phyloP scores from a whole-genome alignment of 23 tunicate species.

The Styela plicata region DNA sequence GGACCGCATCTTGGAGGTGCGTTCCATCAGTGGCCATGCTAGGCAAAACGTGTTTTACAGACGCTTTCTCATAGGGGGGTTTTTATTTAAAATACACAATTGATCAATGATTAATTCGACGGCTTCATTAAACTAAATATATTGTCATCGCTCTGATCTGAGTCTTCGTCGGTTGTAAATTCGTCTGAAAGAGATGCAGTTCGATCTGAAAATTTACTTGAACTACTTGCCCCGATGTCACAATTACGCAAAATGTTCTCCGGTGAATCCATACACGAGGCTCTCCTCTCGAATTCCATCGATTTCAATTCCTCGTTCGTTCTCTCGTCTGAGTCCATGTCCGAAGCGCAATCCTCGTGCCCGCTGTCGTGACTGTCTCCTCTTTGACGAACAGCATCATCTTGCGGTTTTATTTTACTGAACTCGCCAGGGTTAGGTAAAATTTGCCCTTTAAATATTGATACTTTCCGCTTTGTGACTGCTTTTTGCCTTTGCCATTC shows the following conservation, averaged over 20 bases:
- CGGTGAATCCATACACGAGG: conserved; percentile 54
- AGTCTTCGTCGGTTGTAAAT: conserved; percentile 9
- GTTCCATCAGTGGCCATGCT: no score
- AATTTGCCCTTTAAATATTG: neutral
- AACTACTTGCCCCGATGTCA: neutral
- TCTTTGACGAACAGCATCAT: neutral
- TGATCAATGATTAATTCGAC: no score
- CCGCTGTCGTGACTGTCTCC: conserved; percentile 4
- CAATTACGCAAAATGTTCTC: conserved; percentile 18
- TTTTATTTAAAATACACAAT: no score
- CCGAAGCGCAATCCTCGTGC: neutral
- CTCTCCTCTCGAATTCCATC: conserved; percentile 53
- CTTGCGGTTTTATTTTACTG: neutral
- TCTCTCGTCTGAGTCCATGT: conserved; percentile 6
- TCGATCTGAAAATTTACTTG: neutral
- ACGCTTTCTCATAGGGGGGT: no score
- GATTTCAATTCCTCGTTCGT: conserved; percentile 11
- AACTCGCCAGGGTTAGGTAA: neutral
- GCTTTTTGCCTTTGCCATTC: conserved; percentile 40
- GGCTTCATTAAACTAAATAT: neutral
- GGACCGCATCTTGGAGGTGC: no score
- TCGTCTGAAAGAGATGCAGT: neutral
- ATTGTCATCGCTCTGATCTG: neutral
- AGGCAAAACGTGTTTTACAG: no score
- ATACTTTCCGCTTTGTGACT: neutral